These are phyloP conservation scores for Thysanoteuthis rhombus DNA, from an alignment of 2,888 invertebrate species.

Conservation along the genomic window DNA sequence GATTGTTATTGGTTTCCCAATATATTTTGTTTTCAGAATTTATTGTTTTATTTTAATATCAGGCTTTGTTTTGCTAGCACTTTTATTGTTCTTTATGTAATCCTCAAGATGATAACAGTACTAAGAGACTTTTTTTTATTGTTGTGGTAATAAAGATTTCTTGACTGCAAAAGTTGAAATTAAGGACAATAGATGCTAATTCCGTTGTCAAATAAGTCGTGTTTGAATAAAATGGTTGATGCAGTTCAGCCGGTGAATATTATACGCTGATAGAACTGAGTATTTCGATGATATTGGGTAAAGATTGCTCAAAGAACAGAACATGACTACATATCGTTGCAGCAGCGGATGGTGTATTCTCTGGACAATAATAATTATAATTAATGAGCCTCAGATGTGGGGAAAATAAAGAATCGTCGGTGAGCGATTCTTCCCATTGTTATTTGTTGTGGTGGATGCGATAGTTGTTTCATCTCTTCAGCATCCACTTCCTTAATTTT, in stretches of 20 bases:
- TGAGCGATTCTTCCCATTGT: too few relatives aligned
- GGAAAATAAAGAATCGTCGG: too few relatives aligned
- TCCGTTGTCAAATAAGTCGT: background rate
- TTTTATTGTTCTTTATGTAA: too few relatives aligned
- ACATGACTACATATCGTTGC: background rate
- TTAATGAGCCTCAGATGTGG: background rate
- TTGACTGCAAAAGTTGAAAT: background rate
- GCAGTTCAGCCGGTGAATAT: background rate
- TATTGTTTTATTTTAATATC: too few relatives aligned
- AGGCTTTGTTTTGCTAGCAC: too few relatives aligned
- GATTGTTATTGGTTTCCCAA: background rate
- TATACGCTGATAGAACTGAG: background rate
- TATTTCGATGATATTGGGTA: background rate
- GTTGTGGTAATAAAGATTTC: too few relatives aligned
- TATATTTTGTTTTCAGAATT: too few relatives aligned
- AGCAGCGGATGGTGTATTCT: background rate
- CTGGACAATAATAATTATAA: background rate
- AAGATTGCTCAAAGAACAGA: background rate
- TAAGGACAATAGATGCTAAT: background rate
- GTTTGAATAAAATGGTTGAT: background rate
- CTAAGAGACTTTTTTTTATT: too few relatives aligned
- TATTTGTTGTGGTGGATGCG: too few relatives aligned
- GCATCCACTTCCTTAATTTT: too few relatives aligned
- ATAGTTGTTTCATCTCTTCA: too few relatives aligned
- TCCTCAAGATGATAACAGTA: too few relatives aligned